Conservation (phyloP, 1,140 invertebrate species). For the Lycorma delicatula region DNA sequence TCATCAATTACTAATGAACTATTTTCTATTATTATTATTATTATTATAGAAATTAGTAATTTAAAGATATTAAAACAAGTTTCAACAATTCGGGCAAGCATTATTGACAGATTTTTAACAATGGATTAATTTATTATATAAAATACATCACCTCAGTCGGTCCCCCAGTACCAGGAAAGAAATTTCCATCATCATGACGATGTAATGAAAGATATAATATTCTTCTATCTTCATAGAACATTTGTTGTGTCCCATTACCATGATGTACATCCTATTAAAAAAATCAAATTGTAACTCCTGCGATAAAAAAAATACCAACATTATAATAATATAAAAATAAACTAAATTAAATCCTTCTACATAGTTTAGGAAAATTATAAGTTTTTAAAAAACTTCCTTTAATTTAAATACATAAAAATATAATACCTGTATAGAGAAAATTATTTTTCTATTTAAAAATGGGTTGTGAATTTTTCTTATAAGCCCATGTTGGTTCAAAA, state of each 20-base stretch:
- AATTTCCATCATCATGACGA: slow-evolving; percentile 98
- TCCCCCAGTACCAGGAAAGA: slow-evolving; percentile 96
- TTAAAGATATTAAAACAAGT: no score
- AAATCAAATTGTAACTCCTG: not conserved
- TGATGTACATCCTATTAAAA: slow-evolving; percentile 88
- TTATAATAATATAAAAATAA: not conserved
- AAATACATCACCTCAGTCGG: slow-evolving; percentile 55
- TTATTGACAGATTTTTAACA: no score
- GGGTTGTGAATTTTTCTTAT: not conserved
- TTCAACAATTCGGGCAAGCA: no score
- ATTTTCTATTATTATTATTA: no score
- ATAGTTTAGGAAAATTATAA: not conserved
- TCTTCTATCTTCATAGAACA: slow-evolving; percentile 92
- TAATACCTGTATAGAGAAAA: no score
- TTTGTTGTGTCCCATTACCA: slow-evolving; percentile 98
- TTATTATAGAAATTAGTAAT: no score
- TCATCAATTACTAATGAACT: no score
- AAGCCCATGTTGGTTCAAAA: not conserved
- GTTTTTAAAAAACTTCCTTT: no score
- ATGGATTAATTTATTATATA: no score
- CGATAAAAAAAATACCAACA: not conserved
- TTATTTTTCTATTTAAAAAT: not conserved
- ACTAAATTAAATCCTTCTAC: not conserved
- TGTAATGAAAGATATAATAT: slow-evolving; percentile 96
- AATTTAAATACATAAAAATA: no score